Base-by-base conservation (phyloP, 2,113 vertebrate species). In the Ahaetulla prasina region DNA sequence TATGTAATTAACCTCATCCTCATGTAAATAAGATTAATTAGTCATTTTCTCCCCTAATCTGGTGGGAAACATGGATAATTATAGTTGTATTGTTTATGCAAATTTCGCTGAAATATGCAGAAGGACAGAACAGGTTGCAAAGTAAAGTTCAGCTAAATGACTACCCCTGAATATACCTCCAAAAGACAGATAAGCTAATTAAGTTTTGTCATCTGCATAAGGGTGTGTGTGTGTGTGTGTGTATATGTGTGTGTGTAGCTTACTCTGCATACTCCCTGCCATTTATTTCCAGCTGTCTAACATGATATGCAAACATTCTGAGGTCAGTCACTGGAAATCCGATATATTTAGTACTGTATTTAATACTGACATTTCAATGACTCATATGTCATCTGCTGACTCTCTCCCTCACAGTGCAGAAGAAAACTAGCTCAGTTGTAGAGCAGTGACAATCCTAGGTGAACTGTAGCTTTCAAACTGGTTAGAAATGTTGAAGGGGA, bases 11-110 rank as follows among this genome's bases (percentile, higher is more conserved):
- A 96, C 91, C 95, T 96, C 93, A 96, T 93, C 91, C 57, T 95
- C 74, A 95, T 96, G 94, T 93, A 96, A 97, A 97, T 96, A 92
- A 96, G 93, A 96, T 96, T 97, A 97, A 97, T 97, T 96, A 96
- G 85, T 95, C 95, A 93, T 96, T 97, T 96, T 95, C 93, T 90
- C 85, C 95, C 92, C 63, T 94, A 96, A 96, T 97, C 95, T 97
- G 96, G 96, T 94, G 94, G 93, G 95, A 89, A 97, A 97, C 95
- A 93, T 25, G 95, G 95, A 95, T 97, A 96, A 96, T 95, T 95
- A 54, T 94, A 96, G 92, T 94, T 96, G 91, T 91, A 93, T 94
- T 96, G 89, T 96, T 97, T 96, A 97, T 97, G 96, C 94, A 97
- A 97, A 97, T 95, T 94, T 2, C 94, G 93, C 94, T 92, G 95